Conservation (phyloP, 2,797 vertebrate species). For the Sebastes cheni region DNA sequence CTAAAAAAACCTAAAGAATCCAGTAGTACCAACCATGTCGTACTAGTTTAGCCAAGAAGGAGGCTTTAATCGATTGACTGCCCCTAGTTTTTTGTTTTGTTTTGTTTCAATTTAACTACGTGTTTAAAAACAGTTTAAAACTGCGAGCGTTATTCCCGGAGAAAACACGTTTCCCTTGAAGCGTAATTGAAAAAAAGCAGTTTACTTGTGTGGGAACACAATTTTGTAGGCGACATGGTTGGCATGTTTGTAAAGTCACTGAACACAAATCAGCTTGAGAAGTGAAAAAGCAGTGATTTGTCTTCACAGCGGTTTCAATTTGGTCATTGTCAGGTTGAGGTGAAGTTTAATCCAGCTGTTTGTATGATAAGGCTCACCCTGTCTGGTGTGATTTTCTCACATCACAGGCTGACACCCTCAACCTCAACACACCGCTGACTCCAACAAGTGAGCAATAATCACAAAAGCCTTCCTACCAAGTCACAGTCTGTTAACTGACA, state of each 20-base stretch:
- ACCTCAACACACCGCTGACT: neutral
- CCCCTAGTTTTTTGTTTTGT: neutral
- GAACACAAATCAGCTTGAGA: neutral
- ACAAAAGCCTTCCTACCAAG: neutral
- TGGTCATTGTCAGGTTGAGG: neutral
- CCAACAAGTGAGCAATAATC: neutral
- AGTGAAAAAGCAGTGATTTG: neutral
- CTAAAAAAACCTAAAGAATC: no score
- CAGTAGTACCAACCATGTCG: no score
- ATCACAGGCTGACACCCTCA: neutral
- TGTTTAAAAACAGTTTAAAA: neutral
- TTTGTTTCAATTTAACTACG: neutral
- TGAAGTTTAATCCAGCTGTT: neutral
- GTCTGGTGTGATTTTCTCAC: neutral
- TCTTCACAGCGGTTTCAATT: neutral
- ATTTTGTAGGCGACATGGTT: no score
- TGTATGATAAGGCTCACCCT: neutral
- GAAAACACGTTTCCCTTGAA: no score
- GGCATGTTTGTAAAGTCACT: neutral
- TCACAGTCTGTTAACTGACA: neutral
- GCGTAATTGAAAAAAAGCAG: no score
- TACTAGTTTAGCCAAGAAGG: no score
- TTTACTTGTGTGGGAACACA: no score
- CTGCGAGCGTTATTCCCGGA: fast-evolving
- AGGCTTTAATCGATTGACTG: no score